A percentile compares a stretch with the other conserved stretches of the same genome.
Evolutionary conservation across 1,140 invertebrate species (phyloP).

Genomic region (Lanistes nyassanus): DNA sequence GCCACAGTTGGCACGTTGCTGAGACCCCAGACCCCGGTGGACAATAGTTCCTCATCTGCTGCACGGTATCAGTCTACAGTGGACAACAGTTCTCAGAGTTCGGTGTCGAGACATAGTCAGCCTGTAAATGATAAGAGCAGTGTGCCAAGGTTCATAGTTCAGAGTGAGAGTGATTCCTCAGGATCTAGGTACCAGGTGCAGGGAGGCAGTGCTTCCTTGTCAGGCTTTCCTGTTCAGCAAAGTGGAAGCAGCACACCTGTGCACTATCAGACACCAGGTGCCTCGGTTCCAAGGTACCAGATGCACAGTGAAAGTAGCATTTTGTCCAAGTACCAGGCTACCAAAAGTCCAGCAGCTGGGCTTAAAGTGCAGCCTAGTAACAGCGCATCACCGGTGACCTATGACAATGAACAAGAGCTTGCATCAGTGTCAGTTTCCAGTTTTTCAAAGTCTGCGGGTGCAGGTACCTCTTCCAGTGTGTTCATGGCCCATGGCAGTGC

Average conservation of each 20-base stretch:
- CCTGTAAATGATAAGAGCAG: slow-evolving; percentile 1
- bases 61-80: background rate
- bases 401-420: background rate
- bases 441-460: background rate
- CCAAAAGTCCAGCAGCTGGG: background rate
- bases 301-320: background rate
- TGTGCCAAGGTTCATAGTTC: slow-evolving; percentile 13
- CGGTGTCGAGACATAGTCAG: background rate
- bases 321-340: background rate
- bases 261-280: slow-evolving; percentile 15
- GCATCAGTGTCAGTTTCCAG: background rate
- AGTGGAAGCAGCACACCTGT: slow-evolving; percentile 11
- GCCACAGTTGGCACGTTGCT: background rate
- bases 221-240: background rate
- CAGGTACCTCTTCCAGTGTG: background rate
- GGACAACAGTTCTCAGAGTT: background rate
- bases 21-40: slow-evolving; percentile 1
- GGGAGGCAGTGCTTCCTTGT: slow-evolving; percentile 7
- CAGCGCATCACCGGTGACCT: background rate
- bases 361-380: background rate
- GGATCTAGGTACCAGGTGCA: background rate
- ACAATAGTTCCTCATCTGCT: background rate
- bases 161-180: background rate
- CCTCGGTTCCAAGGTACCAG: slow-evolving; percentile 10
- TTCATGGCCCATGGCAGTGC: slow-evolving; percentile 15